Evolutionary conservation across 1,140 invertebrate genomes (phyloP).

Genomic region (Cherax quadricarinatus): DNA sequence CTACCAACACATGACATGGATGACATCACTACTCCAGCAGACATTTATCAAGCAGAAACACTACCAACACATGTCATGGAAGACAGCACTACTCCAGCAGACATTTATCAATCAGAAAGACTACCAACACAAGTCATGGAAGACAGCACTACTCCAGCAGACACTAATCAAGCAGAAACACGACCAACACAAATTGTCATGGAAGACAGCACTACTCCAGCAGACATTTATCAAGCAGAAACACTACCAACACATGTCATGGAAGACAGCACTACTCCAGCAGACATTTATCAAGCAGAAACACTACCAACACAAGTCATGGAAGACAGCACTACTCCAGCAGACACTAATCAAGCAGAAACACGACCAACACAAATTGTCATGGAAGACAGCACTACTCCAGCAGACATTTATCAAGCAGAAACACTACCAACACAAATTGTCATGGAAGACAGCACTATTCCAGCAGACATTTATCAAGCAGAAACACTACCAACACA

Average conservation of each 20-base stretch:
- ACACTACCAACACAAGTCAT: too few relatives aligned
- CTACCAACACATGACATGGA: not conserved
- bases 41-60: not conserved
- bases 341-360: not conserved
- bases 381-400: not conserved
- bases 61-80: not conserved
- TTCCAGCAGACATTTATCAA: not conserved
- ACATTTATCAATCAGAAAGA: not conserved
- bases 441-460: not conserved
- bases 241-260: not conserved
- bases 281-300: not conserved
- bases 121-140: not conserved
- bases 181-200: not conserved
- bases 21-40: not conserved
- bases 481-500: not conserved
- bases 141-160: not conserved
- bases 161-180: not conserved
- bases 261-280: not conserved
- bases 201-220: not conserved
- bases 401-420: not conserved
- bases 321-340: not conserved
- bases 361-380: not conserved
- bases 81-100: not conserved
- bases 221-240: not conserved
- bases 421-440: not conserved